Evolutionary conservation across 2,113 vertebrate species (phyloP), one percentile per base, ranked within the genome.

Genomic region (Pampusana beccarii): DNA sequence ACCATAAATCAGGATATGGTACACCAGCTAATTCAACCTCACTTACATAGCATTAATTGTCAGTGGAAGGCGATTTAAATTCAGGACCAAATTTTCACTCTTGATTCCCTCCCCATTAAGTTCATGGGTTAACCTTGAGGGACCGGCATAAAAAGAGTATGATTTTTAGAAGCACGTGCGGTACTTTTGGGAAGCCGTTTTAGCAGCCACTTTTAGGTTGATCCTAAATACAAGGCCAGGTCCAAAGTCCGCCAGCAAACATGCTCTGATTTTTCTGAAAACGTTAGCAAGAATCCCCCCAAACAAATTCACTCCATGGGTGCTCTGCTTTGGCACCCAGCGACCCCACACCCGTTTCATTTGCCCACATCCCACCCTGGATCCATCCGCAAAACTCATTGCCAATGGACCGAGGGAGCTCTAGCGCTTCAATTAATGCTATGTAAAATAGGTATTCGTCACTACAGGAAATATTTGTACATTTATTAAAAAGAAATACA

Each of bases 401-500:
- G 77, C 46, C 18, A 6, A 4, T 1, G 65, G 89, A 24, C 18
- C 4, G 3, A 57, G 51, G 89, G 48, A 23, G 83, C 70, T 79
- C 77, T 40, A 54, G 46, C 16, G 90, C 62, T 88, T 13, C 94
- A 85, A 44, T 89, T 94, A 98, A 97, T 95, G 97, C 94, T 95
- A 62, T 90, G 98, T 91, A 93, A 96, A 96, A 69, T n/a, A 97
- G 97, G 97, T 91, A 70, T 62, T 98, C 98, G 98, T 98, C 98
- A 46, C 93, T 96, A 96, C 88, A 71, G 91, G 96, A 92, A 97
- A 85, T 97, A 92, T 97, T 97, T 97, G 94, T 97, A 98, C 98
- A 98, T 61, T 80, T 95, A 96, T 95, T 85, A 95, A 48, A 53
- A 51, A 97, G 94, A 95, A 96, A 92, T 94, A 98, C 73, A 95